Evolutionary conservation across 2,888 invertebrate genomes (phyloP).

Genomic region (Erynnis tages): DNA sequence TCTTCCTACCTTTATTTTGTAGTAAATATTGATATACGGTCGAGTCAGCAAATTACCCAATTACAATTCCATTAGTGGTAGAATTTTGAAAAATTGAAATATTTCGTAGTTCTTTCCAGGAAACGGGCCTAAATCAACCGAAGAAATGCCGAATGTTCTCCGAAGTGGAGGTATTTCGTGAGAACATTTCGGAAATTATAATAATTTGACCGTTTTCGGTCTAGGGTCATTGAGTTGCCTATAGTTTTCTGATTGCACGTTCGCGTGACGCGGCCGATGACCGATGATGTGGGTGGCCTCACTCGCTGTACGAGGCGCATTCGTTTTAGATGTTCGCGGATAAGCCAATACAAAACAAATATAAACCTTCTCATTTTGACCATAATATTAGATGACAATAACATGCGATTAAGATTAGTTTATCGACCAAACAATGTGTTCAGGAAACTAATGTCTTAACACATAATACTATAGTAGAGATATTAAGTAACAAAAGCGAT

Average conservation of each 20-base stretch:
- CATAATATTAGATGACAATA: not conserved
- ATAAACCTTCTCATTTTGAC: not conserved
- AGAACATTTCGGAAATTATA: conserved; percentile 29
- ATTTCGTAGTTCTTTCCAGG: conserved; percentile 18
- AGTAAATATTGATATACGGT: conserved; percentile 2
- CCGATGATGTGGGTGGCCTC: conserved; percentile 21
- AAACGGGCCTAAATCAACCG: conserved; percentile 10
- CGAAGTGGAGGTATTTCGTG: conserved; percentile 17
- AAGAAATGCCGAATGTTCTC: conserved; percentile 9
- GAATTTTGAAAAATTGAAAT: conserved; percentile 24
- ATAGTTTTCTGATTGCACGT: conserved; percentile 28
- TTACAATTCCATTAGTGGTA: conserved; percentile 19
- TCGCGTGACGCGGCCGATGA: conserved; percentile 26
- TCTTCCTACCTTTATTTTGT: conserved; percentile 3
- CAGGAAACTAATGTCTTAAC: not conserved
- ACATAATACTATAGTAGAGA: conserved; percentile 1
- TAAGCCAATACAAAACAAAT: conserved; percentile 15
- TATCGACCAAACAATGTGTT: not conserved
- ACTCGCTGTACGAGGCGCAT: conserved; percentile 7
- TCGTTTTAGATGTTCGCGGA: conserved; percentile 18
- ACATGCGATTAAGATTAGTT: no score
- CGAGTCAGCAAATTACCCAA: conserved; percentile 16
- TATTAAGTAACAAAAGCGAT: conserved; percentile 21
- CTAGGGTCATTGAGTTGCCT: conserved; percentile 26
- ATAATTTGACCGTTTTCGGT: conserved; percentile 28